These are phyloP conservation scores for Psilopsiagon aurifrons DNA, from an alignment of 2,113 vertebrate genomes.

Conservation along the genomic window DNA sequence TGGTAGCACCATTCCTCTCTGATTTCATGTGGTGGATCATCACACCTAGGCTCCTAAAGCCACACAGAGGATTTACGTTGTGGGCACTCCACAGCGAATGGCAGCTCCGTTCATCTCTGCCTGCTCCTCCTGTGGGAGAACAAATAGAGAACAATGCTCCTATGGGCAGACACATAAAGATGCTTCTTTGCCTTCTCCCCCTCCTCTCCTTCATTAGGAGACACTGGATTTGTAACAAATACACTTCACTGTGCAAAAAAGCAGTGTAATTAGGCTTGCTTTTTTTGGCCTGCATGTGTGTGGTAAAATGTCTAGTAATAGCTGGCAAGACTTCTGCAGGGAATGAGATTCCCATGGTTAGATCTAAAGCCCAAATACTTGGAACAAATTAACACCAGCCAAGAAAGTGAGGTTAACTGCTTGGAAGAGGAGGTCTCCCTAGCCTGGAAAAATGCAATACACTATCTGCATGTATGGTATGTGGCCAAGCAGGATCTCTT, in stretches of 20 bases:
- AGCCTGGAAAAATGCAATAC: constrained; percentile 43
- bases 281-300: constrained; percentile 69
- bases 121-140: not conserved
- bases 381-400: constrained; percentile 72
- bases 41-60: not conserved
- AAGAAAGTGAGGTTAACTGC: constrained; percentile 68
- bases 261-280: constrained; percentile 34
- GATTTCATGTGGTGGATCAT: not conserved
- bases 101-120: not conserved
- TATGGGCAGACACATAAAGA: not conserved
- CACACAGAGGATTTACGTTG: not conserved
- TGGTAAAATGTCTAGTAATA: constrained; percentile 75
- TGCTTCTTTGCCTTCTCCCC: not conserved
- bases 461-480: constrained; percentile 25
- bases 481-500: not conserved
- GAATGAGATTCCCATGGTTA: constrained; percentile 71
- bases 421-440: constrained; percentile 46
- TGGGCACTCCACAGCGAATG: not conserved
- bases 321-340: constrained; percentile 64
- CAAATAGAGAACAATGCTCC: not conserved
- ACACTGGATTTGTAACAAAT: not conserved
- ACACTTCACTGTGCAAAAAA: constrained; percentile 36
- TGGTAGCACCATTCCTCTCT: not conserved
- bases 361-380: constrained; percentile 73
- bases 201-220: constrained; percentile 31